These are phyloP conservation scores for Nomada lathburiana DNA, from an alignment of 2,888 invertebrate species.

Conservation along the genomic window DNA sequence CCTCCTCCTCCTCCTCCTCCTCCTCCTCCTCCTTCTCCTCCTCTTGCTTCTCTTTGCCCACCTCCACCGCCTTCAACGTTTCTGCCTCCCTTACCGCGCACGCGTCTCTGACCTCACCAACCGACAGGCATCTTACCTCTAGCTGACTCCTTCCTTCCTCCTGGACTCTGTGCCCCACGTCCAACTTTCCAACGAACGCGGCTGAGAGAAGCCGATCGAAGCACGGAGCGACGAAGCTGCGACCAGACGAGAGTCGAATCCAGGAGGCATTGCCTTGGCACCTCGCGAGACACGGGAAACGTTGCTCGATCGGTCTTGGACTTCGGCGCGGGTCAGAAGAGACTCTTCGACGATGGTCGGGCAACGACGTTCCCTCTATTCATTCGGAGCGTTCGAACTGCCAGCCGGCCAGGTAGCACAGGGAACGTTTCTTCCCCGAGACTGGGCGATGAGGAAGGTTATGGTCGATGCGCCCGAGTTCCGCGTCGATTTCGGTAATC, in stretches of 20 bases:
- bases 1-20: slow-evolving; percentile 72
- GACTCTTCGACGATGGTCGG: not conserved
- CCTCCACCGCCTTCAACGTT: slow-evolving; percentile 35
- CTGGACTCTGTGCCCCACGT: slow-evolving; percentile 29
- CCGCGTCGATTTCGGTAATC: slow-evolving; percentile 13
- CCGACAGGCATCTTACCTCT: slow-evolving; percentile 60
- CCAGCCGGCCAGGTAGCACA: not conserved
- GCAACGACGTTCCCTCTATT: not conserved
- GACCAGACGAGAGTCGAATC: slow-evolving; percentile 49
- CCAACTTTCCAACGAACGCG: slow-evolving; percentile 58
- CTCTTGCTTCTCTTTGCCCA: slow-evolving; percentile 41
- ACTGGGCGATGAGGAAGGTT: slow-evolving; percentile 49
- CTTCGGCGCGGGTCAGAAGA: not conserved
- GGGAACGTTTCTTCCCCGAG: not conserved
- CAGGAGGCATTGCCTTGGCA: slow-evolving; percentile 62
- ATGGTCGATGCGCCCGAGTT: slow-evolving; percentile 20
- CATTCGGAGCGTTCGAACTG: slow-evolving; percentile 21
- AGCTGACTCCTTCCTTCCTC: slow-evolving; percentile 41
- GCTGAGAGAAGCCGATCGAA: slow-evolving; percentile 55
- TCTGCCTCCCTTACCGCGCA: slow-evolving; percentile 18
- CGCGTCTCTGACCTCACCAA: slow-evolving; percentile 21
- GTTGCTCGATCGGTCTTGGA: slow-evolving; percentile 68
- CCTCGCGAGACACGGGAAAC: slow-evolving; percentile 69
- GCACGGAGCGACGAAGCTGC: slow-evolving; percentile 45
- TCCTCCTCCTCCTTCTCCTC: slow-evolving; percentile 72